Evolutionary conservation across 2,888 invertebrate species (phyloP), one percentile per base, ranked within the genome.

Genomic region (Hirtodrosophila cameraria): DNA sequence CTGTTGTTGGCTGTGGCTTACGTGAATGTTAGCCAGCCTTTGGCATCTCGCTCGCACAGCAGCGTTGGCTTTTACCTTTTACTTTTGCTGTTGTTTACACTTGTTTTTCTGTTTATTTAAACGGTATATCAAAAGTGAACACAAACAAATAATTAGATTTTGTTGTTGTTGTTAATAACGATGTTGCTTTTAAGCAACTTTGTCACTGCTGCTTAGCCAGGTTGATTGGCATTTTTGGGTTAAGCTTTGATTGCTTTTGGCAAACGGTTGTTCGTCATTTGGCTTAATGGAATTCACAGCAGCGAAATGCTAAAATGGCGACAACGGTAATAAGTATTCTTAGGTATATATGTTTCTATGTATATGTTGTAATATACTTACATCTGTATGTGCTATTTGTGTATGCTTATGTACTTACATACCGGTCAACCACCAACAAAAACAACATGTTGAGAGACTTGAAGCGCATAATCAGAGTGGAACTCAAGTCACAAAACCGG

Each of bases 401-500:
- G 12, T 18, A 8, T n/a, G n/a, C n/a, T n/a, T 38, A 8, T 33
- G n/a, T 33, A 20, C 42, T 6, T 48, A 43, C 7, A 38, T 57
- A 58, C 67, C 65, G 77, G 58, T 57, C 55, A 52, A 57, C 48
- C 46, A 53, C 28, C 62, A 74, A 39, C 45, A 52, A 52, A 23
- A 55, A 55, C 23, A 33, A 25, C 18, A 48, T 18, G 13, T 28
- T 30, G 6, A 15, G 11, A 23, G 9, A 5, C 45, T n/a, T 23
- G 42, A 39, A 35, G 45, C 48, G 31, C 57, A 59, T 64, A 67
- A 52, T 67, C 25, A 31, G 20, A 23, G 48, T 76, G 63, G 60
- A 63, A 58, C 48, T n/a, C 15, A 55, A 46, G 41, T 43, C 41
- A 55, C 20, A 63, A 76, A 79, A 72, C 79, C 80, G 57, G 76